Evolutionary conservation across 2,888 invertebrate genomes (phyloP), one percentile per base, ranked within the genome.

Genomic region (Sesia apiformis): DNA sequence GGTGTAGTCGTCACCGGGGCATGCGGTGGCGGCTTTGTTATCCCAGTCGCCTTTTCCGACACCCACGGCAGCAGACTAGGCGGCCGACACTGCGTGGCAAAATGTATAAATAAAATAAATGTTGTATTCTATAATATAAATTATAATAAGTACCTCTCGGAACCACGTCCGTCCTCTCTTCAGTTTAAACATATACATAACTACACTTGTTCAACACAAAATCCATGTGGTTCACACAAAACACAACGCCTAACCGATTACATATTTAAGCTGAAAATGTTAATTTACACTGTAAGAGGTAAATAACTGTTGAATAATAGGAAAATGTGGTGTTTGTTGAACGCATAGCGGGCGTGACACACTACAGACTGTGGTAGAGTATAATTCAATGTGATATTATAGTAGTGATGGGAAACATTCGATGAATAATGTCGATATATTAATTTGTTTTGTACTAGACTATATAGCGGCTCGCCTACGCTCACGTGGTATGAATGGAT

Each of bases 131-230:
- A 23, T 23, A 23, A 42, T 42, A 42, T 42, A 42, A 42, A 42
- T 42, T 42, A 42, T 42, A 8, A 42, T 42, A 8, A 46, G 46
- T 75, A 85, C 84, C 82, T 82, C 84, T 55, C 76, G 74, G 58
- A 83, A 76, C 85, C 86, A 87, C 53, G 86, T 87, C 63, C 80
- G 84, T n/a, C 72, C 74, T 57, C 85, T 63, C 58, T 69, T 77
- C 61, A 84, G 61, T 59, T 70, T 77, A 54, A 83, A 83, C 73
- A 82, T 72, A 57, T 63, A 65, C 65, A 68, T 46, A 46, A 46
- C 8, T 46, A 46, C 46, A 7, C 46, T 46, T 4, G 4, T 46
- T 46, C 6, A 46, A 4, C 46, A 46, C 46, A 46, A 23, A 23
- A 23, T 23, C 46, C 46, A 46, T 46, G 46, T 46, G 4, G 4